Conservation (phyloP, 2,797 vertebrate species). For the Microhierax caerulescens region DNA sequence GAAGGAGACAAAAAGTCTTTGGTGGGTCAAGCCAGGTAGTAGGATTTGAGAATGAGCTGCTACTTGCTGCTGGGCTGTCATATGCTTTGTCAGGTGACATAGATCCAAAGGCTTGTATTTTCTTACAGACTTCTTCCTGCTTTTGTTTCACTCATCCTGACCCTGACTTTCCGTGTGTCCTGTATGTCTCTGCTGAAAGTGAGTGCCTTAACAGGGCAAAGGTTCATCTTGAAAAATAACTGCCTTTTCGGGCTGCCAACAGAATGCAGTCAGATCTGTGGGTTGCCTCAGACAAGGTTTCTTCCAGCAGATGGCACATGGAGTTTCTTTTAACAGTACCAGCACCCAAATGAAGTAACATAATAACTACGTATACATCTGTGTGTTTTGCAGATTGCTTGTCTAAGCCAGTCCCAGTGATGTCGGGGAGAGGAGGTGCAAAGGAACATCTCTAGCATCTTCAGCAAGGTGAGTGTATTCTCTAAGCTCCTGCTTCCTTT, state of each 20-base stretch:
- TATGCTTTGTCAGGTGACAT: neutral
- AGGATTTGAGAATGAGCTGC: neutral
- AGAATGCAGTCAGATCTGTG: neutral
- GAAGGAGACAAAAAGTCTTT: neutral
- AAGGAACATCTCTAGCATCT: neutral
- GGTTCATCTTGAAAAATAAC: neutral
- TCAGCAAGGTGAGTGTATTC: neutral
- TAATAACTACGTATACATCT: too few relatives aligned
- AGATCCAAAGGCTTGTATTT: neutral
- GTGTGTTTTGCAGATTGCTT: neutral
- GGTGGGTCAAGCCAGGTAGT: neutral
- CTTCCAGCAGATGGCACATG: constrained; percentile 46
- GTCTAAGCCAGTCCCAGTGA: neutral
- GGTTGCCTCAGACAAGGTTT: neutral
- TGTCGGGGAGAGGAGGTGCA: neutral
- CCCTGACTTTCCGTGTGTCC: neutral
- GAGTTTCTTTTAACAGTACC: neutral
- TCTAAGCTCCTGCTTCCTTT: neutral
- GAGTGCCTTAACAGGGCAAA: neutral
- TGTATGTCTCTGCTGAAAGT: neutral
- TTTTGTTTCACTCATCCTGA: neutral
- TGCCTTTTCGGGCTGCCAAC: neutral
- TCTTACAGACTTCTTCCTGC: neutral
- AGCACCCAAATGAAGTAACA: neutral
- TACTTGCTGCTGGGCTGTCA: neutral